phyloP scores from a whole-genome alignment of 1,140 invertebrate species.

The Musca domestica region DNA sequence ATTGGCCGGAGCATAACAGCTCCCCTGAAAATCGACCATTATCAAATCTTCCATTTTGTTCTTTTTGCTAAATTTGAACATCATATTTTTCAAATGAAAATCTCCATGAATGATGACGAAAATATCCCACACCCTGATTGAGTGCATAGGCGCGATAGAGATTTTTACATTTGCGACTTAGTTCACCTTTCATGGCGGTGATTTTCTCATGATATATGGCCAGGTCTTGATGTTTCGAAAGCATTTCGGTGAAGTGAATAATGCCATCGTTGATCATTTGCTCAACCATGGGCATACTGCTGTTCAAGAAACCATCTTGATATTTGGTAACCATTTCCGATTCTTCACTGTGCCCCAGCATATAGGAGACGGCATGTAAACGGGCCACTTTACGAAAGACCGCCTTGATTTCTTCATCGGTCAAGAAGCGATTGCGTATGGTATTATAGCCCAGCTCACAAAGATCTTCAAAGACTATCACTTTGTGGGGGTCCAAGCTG shows the following conservation, averaged over 20 bases:
- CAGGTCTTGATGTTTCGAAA: neutral
- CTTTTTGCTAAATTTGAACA: constrained; percentile 27
- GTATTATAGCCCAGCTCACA: constrained; percentile 31
- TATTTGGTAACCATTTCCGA: constrained; percentile 12
- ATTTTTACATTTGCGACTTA: neutral
- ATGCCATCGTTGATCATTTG: neutral
- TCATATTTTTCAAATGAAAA: constrained; percentile 28
- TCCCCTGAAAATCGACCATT: constrained; percentile 31
- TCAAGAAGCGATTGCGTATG: constrained; percentile 29
- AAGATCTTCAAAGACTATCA: constrained; percentile 40
- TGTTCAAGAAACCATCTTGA: neutral
- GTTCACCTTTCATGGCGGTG: neutral
- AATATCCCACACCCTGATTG: neutral
- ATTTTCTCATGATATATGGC: neutral
- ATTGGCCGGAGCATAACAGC: constrained; percentile 26
- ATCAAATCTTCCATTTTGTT: constrained; percentile 22
- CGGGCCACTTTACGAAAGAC: constrained; percentile 36
- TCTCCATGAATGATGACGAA: constrained; percentile 25
- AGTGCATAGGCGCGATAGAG: neutral
- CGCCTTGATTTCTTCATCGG: constrained; percentile 26
- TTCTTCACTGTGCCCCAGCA: constrained; percentile 25
- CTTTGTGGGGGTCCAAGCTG: constrained; percentile 29
- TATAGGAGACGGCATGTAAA: constrained; percentile 41
- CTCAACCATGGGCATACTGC: neutral
- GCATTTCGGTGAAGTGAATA: neutral